Evolutionary conservation across 2,888 invertebrate species (phyloP).

Genomic region (Drosophila vallismaia): DNA sequence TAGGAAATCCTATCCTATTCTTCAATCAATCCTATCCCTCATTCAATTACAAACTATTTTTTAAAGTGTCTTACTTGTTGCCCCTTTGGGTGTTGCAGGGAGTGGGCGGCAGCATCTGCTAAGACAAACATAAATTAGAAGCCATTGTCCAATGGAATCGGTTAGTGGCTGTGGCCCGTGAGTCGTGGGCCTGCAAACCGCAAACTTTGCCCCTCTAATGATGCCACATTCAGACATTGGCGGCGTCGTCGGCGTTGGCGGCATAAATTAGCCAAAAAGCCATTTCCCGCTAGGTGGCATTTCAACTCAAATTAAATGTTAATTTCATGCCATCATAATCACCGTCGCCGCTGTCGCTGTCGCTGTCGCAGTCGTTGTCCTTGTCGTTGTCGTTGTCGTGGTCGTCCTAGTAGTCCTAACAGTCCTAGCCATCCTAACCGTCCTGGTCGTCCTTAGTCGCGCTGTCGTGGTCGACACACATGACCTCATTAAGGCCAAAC

Average conservation of each 20-base stretch:
- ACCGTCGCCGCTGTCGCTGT: conserved; percentile 29
- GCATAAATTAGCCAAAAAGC: conserved; percentile 73
- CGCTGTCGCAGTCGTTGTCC: background rate
- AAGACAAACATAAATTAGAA: conserved; percentile 78
- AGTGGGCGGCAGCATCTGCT: conserved; percentile 62
- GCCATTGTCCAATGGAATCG: conserved; percentile 72
- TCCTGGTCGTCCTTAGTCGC: conserved; percentile 28
- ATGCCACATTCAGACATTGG: conserved; percentile 71
- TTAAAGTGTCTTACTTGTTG: conserved; percentile 35
- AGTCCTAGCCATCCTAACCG: background rate
- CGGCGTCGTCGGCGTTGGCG: conserved; percentile 39
- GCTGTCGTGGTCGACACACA: conserved; percentile 55
- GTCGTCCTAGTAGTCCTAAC: conserved; percentile 1
- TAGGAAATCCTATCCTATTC: too few species aligned
- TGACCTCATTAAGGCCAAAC: conserved; percentile 75
- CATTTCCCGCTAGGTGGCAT: conserved; percentile 65
- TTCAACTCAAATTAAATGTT: conserved; percentile 76
- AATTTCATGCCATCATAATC: conserved; percentile 80
- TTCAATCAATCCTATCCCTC: too few species aligned
- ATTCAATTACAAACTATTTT: too few species aligned
- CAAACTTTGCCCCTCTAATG: conserved; percentile 73
- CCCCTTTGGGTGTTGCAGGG: conserved; percentile 4
- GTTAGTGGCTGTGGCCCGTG: conserved; percentile 22
- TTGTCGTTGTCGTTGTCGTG: conserved; percentile 14
- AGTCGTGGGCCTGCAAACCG: conserved; percentile 44